Evolutionary conservation across 2,888 invertebrate genomes (phyloP).

Genomic region (Spatulosminthurus flaviceps): DNA sequence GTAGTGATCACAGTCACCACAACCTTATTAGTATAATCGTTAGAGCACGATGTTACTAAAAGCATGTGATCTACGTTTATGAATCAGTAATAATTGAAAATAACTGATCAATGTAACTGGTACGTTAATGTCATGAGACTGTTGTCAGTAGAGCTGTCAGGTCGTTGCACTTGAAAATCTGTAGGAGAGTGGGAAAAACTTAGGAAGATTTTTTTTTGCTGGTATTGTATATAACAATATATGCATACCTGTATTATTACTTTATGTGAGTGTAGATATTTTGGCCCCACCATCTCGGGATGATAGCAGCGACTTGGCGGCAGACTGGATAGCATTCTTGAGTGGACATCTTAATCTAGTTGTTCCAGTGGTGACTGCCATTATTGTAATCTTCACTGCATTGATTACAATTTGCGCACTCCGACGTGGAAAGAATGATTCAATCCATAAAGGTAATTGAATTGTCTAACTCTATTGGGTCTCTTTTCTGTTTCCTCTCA

Average conservation of each 20-base stretch:
- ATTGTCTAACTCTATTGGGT: slow-evolving; percentile 63
- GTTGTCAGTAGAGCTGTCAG: slow-evolving; percentile 29
- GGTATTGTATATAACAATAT: slow-evolving; percentile 34
- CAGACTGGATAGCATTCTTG: slow-evolving; percentile 62
- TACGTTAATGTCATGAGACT: too few species aligned
- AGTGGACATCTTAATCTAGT: slow-evolving; percentile 81
- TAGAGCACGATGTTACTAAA: neutral
- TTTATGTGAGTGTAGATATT: slow-evolving; percentile 56
- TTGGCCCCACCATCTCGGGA: slow-evolving; percentile 61
- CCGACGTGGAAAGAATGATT: slow-evolving; percentile 76
- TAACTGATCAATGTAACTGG: too few species aligned
- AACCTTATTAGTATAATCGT: neutral
- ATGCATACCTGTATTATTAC: slow-evolving; percentile 42
- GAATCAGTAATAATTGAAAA: too few species aligned
- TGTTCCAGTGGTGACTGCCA: slow-evolving; percentile 90
- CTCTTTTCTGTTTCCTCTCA: slow-evolving; percentile 64
- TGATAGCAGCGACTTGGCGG: slow-evolving; percentile 59
- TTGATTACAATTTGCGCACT: slow-evolving; percentile 92
- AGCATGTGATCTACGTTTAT: too few species aligned
- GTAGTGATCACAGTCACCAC: neutral
- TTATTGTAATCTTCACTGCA: slow-evolving; percentile 91
- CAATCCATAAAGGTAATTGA: slow-evolving; percentile 83
- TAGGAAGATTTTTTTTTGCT: neutral
- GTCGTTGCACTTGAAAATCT: slow-evolving; percentile 37
- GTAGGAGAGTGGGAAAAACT: neutral